A percentile compares a stretch with the other conserved stretches of the same genome.
These are phyloP conservation scores for Chionoecetes opilio DNA, from an alignment of 1,140 invertebrate species.

Conservation along the genomic window DNA sequence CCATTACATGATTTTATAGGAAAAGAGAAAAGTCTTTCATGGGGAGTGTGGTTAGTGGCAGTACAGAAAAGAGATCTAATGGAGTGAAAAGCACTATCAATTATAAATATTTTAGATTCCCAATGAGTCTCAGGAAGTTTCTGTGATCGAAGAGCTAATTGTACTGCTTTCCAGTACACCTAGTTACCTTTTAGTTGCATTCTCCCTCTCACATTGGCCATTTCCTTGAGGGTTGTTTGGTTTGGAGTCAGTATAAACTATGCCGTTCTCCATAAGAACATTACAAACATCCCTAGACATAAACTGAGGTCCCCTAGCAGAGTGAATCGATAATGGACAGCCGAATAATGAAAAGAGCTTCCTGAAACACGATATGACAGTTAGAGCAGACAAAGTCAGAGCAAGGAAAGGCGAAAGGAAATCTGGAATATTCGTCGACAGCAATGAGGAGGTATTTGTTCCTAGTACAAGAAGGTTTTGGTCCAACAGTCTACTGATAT, in stretches of 20 bases:
- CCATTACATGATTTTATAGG: not conserved
- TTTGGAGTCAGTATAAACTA: not conserved
- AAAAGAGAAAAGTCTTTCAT: conserved; percentile 21
- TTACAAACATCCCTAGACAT: conserved; percentile 33
- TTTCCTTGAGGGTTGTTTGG: not conserved
- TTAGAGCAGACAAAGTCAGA: not conserved
- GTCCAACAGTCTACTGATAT: not conserved
- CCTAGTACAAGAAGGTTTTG: not conserved
- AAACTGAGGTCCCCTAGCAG: not conserved
- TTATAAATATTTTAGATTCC: not conserved
- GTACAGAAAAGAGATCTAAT: conserved; percentile 34
- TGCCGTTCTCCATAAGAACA: not conserved
- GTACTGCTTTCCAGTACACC: conserved; percentile 34
- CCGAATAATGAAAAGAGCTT: not conserved
- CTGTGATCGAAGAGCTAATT: not conserved
- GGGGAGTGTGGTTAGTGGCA: not conserved
- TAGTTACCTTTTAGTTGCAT: no score
- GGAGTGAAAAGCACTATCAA: conserved; percentile 21
- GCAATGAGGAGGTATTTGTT: not conserved
- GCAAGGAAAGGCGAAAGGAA: conserved; percentile 32
- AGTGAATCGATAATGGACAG: conserved; percentile 1
- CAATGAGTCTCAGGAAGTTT: not conserved
- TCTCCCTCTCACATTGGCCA: conserved; percentile 34
- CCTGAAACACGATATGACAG: not conserved
- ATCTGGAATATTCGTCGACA: not conserved